Base-by-base conservation (phyloP, 2,888 invertebrate genomes). In the Drosophila nr. medialis region DNA sequence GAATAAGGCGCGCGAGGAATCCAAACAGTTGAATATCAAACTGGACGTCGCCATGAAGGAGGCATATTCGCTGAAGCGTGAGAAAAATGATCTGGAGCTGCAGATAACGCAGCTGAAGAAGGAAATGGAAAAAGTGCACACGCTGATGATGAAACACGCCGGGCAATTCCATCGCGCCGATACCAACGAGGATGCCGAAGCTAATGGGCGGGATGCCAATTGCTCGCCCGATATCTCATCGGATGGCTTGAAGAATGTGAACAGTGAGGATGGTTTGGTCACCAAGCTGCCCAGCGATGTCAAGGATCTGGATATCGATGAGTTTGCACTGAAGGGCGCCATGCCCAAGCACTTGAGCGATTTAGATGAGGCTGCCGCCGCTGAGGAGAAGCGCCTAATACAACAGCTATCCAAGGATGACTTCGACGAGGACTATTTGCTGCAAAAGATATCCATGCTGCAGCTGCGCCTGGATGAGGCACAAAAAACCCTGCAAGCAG, bases 1-100 rank as follows among this genome's bases (percentile, higher is more conserved):
- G 30, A 99, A 99, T 92, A 97, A 97, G 91, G 96, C 98, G 0
- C 94, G 98, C 45, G 98, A 99, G 86, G 98, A 99, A 93, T 95
- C 96, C 2, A 97, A 98, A 92, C 95, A 96, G 80, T 92, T 98
- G 5, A 95, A 97, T 84, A 95, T 95, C 42, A 98, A 97, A 93
- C 93, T 98, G 40, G 98, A 98, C 90, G 93, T 94, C 11, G 94
- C 96, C 1, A 93, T 95, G 72, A 97, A 98, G 93, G 98, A 98
- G 90, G 94, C 96, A 0, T 95, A 95, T 68, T 94, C 94, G 0
- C 94, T 95, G 62, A 97, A 96, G 93, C 94, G 96, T 0, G 97
- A 98, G 86, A 96, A 96, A 90, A 95, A 95, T 82, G 97, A 97
- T 80, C 92, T 97, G 21, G 96, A 96, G 91, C 93, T 95, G 62